Evolutionary conservation across 2,888 invertebrate species (phyloP).

Genomic region (Cataglyphis altisquamis): DNA sequence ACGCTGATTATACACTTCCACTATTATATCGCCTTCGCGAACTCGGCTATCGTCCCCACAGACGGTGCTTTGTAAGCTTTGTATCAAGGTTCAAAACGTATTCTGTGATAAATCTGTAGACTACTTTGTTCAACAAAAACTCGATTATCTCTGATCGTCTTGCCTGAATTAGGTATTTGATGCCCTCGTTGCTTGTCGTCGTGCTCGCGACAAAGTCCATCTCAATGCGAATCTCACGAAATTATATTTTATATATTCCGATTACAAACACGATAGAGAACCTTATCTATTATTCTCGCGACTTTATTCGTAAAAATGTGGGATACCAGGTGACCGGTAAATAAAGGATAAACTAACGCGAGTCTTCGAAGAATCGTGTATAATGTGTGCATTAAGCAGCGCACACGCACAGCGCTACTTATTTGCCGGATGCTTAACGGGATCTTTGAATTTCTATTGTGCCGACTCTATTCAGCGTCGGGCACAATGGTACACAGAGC

Average conservation of each 20-base stretch:
- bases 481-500: slow-evolving; percentile 44
- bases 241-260: not conserved
- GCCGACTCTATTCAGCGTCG: slow-evolving; percentile 38
- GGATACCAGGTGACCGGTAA: slow-evolving; percentile 1
- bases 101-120: slow-evolving; percentile 27
- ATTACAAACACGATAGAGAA: too few relatives aligned
- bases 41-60: slow-evolving; percentile 23
- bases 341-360: slow-evolving; percentile 7
- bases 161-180: not conserved
- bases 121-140: slow-evolving; percentile 14
- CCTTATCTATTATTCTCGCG: not conserved
- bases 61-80: slow-evolving; percentile 40
- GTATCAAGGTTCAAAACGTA: slow-evolving; percentile 17
- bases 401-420: slow-evolving; percentile 8
- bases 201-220: not conserved
- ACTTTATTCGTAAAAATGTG: not conserved
- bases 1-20: slow-evolving; percentile 68
- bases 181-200: not conserved
- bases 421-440: slow-evolving; percentile 47
- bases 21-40: slow-evolving; percentile 23
- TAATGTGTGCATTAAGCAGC: not conserved
- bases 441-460: slow-evolving; percentile 51
- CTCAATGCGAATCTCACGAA: not conserved
- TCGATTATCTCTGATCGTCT: not conserved
- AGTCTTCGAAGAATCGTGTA: not conserved